A percentile compares a stretch with the other conserved stretches of the same genome.
phyloP scores from a whole-genome alignment of 2,888 invertebrate species.

The Limenitis camilla region DNA sequence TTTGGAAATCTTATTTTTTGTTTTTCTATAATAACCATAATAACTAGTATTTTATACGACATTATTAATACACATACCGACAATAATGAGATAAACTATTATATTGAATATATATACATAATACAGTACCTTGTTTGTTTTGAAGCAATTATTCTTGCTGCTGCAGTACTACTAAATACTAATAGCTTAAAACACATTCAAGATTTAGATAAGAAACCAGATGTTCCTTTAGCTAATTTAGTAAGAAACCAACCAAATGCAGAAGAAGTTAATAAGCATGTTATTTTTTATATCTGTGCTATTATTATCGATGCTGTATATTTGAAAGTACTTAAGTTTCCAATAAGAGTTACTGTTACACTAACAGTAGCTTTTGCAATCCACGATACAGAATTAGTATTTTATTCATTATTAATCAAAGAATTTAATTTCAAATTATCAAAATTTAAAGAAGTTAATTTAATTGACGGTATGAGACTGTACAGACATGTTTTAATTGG shows the following conservation, averaged over 20 bases:
- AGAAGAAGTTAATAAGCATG: constrained; percentile 25
- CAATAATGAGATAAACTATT: neutral
- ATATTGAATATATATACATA: constrained; percentile 9
- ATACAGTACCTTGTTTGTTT: constrained; percentile 30
- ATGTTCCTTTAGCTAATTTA: neutral
- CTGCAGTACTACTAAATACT: constrained; percentile 26
- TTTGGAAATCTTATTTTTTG: constrained; percentile 34
- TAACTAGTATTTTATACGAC: constrained; percentile 27
- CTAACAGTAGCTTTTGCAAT: constrained; percentile 37
- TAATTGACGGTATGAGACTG: constrained; percentile 35
- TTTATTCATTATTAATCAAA: constrained; percentile 40
- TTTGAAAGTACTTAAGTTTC: constrained; percentile 23
- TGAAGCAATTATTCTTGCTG: constrained; percentile 31
- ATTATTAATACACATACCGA: constrained; percentile 18
- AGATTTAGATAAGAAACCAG: constrained; percentile 41
- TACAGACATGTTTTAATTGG: constrained; percentile 46
- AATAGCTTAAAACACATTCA: constrained; percentile 32
- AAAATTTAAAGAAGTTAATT: constrained; percentile 28
- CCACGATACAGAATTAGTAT: constrained; percentile 45
- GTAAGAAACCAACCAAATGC: constrained; percentile 24
- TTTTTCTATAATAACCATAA: constrained; percentile 14
- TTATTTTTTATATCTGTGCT: constrained; percentile 27
- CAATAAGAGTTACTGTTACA: constrained; percentile 25
- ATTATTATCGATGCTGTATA: constrained; percentile 35
- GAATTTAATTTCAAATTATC: constrained; percentile 42